Evolutionary conservation across 1,140 invertebrate species (phyloP).

Genomic region (Danaus plexippus): DNA sequence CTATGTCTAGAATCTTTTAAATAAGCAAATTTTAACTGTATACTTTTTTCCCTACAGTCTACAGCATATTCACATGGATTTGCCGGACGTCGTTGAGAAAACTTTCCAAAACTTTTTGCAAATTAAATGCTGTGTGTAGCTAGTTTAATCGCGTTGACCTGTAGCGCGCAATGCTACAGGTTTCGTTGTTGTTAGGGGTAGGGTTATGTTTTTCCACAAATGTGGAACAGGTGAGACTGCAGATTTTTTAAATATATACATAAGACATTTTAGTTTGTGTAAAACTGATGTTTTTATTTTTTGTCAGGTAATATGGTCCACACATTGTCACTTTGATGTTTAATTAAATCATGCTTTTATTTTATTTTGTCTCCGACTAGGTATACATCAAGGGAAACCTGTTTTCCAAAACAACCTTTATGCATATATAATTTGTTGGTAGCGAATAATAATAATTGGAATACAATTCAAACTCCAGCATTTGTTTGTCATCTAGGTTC

Average conservation of each 20-base stretch:
- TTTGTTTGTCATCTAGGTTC: constrained; percentile 83
- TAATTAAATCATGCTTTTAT: constrained; percentile 1
- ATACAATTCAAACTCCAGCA: constrained; percentile 5
- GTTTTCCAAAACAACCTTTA: too few relatives aligned
- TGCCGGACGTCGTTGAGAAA: constrained; percentile 63
- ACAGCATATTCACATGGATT: constrained; percentile 66
- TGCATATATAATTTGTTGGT: too few relatives aligned
- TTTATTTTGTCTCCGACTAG: too few relatives aligned
- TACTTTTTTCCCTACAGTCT: constrained; percentile 73
- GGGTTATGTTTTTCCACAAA: constrained; percentile 63
- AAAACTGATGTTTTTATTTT: neutral
- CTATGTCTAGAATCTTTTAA: constrained; percentile 65
- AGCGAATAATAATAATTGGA: too few relatives aligned
- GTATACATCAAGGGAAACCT: too few relatives aligned
- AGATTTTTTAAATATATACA: constrained; percentile 64
- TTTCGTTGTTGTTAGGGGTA: constrained; percentile 70
- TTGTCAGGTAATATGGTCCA: constrained; percentile 25
- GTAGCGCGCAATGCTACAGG: constrained; percentile 73
- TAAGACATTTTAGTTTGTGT: constrained; percentile 52
- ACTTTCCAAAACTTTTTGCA: constrained; percentile 56
- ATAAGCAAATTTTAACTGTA: constrained; percentile 60
- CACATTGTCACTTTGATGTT: constrained; percentile 5
- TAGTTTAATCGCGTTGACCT: constrained; percentile 67
- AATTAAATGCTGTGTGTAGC: constrained; percentile 66
- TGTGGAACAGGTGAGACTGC: constrained; percentile 71